phyloP scores from a whole-genome alignment of 2,888 invertebrate genomes.

The Bhutanitis thaidina region DNA sequence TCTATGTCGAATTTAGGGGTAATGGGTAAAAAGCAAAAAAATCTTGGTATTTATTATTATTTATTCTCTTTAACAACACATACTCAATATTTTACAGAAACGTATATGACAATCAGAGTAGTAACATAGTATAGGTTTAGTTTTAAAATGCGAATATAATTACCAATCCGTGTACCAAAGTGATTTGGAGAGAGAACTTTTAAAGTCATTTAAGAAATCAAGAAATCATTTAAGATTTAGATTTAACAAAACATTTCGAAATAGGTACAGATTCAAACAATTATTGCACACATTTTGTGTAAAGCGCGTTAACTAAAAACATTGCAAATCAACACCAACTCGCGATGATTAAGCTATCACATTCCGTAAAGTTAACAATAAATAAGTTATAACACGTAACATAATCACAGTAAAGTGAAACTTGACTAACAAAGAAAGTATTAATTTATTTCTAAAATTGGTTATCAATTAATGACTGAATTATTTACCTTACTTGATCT shows the following conservation, averaged over 20 bases:
- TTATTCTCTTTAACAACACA: constrained; percentile 81
- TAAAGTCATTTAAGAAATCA: too few relatives aligned
- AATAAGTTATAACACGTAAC: constrained; percentile 72
- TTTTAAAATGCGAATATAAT: constrained; percentile 71
- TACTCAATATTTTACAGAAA: constrained; percentile 81
- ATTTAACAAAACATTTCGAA: constrained; percentile 36
- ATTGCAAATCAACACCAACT: constrained; percentile 67
- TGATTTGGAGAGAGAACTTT: constrained; percentile 40
- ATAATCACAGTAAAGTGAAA: constrained; percentile 77
- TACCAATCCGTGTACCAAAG: constrained; percentile 52
- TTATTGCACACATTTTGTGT: constrained; percentile 49
- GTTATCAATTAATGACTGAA: constrained; percentile 78
- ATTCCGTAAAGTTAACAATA: constrained; percentile 71
- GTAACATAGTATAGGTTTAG: constrained; percentile 74
- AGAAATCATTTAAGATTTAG: constrained; percentile 29
- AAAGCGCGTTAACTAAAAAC: constrained; percentile 53
- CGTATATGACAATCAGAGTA: constrained; percentile 78
- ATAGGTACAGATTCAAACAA: constrained; percentile 43
- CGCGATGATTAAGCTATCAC: constrained; percentile 71
- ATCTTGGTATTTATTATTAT: constrained; percentile 74
- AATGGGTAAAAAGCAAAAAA: constrained; percentile 31
- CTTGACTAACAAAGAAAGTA: constrained; percentile 78
- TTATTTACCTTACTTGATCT: constrained; percentile 72
- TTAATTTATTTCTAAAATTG: constrained; percentile 69
- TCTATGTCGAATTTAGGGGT: too few relatives aligned